A percentile compares a stretch with the other conserved stretches of the same genome.
Conservation (phyloP, 2,113 vertebrate species). For the Rhineura floridana region DNA sequence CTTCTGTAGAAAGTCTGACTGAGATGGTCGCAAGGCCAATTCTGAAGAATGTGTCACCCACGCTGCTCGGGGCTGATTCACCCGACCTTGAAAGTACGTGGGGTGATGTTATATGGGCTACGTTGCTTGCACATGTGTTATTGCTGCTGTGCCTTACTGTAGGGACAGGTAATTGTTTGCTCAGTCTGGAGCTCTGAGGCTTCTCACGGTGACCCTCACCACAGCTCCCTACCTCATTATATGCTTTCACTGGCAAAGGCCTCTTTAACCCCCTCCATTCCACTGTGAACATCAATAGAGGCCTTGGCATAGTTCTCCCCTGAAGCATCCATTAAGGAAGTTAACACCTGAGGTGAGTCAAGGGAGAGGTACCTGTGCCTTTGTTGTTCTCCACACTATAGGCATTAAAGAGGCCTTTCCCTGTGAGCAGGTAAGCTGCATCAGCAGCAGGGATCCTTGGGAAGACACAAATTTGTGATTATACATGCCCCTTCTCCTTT, state of each 20-base stretch:
- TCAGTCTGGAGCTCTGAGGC: not conserved
- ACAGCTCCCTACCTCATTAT: not conserved
- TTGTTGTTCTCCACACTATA: not conserved
- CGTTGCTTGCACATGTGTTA: not conserved
- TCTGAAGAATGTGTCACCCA: slow-evolving; percentile 1
- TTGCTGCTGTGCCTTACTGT: not conserved
- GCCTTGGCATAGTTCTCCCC: not conserved
- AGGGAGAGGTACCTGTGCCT: not conserved
- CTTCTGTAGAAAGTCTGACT: not conserved
- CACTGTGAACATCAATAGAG: not conserved
- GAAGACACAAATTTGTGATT: not conserved
- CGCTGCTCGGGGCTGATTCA: not conserved
- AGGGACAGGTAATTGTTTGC: too few species aligned
- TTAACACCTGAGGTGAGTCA: not conserved
- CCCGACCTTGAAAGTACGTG: not conserved
- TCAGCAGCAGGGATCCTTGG: not conserved
- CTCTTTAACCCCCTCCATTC: not conserved
- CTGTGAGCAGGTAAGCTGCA: not conserved
- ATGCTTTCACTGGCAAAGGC: not conserved
- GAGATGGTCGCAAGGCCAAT: not conserved
- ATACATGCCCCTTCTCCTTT: not conserved
- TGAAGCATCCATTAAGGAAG: not conserved
- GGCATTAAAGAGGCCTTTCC: not conserved
- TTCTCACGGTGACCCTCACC: not conserved
- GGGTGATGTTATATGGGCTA: not conserved